Conservation (phyloP, 2,797 vertebrate species). For the Euthynnus affinis region DNA sequence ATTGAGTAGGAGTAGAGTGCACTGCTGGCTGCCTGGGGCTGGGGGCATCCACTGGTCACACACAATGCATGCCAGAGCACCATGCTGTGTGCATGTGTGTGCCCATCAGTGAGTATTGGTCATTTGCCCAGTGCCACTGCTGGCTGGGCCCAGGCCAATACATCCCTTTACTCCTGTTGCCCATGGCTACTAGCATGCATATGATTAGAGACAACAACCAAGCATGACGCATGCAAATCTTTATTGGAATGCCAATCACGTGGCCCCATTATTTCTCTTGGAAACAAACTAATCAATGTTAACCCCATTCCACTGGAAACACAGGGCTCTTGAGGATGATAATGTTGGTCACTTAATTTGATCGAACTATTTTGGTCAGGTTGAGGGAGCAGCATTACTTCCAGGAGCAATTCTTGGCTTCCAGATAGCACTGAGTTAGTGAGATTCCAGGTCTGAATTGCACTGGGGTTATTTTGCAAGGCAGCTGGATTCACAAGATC, state of each 20-base stretch:
- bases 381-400: background rate
- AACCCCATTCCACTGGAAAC: background rate
- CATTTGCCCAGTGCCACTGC: slow-evolving; percentile 24
- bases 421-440: background rate
- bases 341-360: background rate
- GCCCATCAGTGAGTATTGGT: slow-evolving; percentile 41
- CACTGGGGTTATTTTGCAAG: no score
- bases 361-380: slow-evolving; percentile 1
- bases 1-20: background rate
- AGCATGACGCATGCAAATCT: background rate
- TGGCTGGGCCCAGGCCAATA: slow-evolving; percentile 46
- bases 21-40: slow-evolving; percentile 22
- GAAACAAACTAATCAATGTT: slow-evolving; percentile 28
- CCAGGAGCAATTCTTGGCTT: background rate
- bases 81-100: slow-evolving; percentile 31
- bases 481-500: no score
- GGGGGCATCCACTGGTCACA: slow-evolving; percentile 41
- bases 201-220: slow-evolving; percentile 8
- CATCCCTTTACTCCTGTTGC: slow-evolving; percentile 44
- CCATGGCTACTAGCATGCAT: slow-evolving; percentile 14
- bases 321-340: background rate
- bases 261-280: background rate
- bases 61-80: slow-evolving; percentile 23
- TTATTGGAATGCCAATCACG: background rate
- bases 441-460: background rate